Base-by-base conservation (phyloP, 2,797 vertebrate genomes). In the Rhyacichthys aspro region DNA sequence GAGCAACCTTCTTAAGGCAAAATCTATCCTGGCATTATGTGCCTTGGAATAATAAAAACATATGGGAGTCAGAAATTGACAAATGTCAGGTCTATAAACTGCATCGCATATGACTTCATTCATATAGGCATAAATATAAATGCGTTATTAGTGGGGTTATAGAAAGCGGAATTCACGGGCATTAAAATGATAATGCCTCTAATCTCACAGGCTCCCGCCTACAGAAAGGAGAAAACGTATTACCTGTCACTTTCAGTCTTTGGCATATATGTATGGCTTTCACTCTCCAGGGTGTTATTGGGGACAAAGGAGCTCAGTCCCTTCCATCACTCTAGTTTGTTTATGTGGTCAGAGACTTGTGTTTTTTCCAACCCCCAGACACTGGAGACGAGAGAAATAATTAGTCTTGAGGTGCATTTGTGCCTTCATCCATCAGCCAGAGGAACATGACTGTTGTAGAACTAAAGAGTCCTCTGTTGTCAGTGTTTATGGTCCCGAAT, bases 331-430 rank as follows among this genome's bases (percentile, higher is more conserved):
- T 74, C 67, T 58, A 44, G 67, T 78, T 76, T 81, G 64, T 86
- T 86, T 79, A 75, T 70, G 59, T 74, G 74, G 71, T 74, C 74
- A 76, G 74, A 79, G 43, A 54, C 55, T 36, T 76, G 57, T 70
- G 64, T 74, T 80, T 55, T 81, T 78, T 76, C 50, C 74, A 81
- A 65, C 55, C 67, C 23, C n/a, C 47, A 80, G 81, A 81, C 72
- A 78, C 61, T 85, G 63, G 61, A 67, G 74, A 77, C 73, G 72
- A 76, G 82, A 77, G 82, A 79, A 85, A 86, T 80, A 85, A 88
- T 88, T 86, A 86, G 86, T 75, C 60, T 75, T 76, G 76, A 87
- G 78, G 84, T 81, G 72, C 77, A 76, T 83, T 86, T 79, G 67
- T 78, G n/a, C 60, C 63, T 74, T 67, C 75, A 85, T 86, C 76